phyloP scores from a whole-genome alignment of 1,140 invertebrate genomes.

The Rhagoletis pomonella region DNA sequence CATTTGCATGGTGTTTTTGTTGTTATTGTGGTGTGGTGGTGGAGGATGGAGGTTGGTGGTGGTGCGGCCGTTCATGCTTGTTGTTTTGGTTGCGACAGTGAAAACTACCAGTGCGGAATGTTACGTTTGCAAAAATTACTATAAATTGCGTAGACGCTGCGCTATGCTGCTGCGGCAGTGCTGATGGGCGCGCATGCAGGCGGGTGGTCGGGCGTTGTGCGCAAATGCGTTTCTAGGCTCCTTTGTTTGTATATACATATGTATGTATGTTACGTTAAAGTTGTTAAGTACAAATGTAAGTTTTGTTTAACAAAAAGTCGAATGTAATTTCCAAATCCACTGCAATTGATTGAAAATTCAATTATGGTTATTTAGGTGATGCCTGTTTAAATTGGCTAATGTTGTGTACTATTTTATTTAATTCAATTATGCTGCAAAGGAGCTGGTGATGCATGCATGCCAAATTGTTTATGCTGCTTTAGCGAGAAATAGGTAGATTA shows the following conservation, averaged over 20 bases:
- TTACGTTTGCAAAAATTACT: conserved; percentile 9
- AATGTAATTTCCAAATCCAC: not conserved
- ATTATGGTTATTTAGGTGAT: not conserved
- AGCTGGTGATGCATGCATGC: too few species aligned
- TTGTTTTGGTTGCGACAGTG: conserved; percentile 24
- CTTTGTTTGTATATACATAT: not conserved
- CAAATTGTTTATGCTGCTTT: too few species aligned
- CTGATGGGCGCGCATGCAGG: not conserved
- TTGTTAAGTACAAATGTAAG: not conserved
- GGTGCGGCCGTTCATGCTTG: not conserved
- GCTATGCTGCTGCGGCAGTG: not conserved
- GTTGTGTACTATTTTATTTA: not conserved
- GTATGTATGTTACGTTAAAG: not conserved
- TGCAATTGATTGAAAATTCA: not conserved
- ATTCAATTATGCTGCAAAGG: not conserved
- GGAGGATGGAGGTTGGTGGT: not conserved
- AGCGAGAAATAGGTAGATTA: too few species aligned
- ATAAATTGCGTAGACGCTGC: conserved; percentile 16
- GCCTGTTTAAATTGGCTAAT: too few species aligned
- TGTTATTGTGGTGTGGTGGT: not conserved
- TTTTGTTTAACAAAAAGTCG: not conserved
- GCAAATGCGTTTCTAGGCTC: not conserved
- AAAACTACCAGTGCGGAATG: conserved; percentile 37
- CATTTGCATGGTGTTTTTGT: not conserved
- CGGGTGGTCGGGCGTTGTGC: not conserved